Percentiles rank a stretch among this genome's conserved stretches.
phyloP scores from a whole-genome alignment of 2,888 invertebrate species.

The Dorcus hopei region DNA sequence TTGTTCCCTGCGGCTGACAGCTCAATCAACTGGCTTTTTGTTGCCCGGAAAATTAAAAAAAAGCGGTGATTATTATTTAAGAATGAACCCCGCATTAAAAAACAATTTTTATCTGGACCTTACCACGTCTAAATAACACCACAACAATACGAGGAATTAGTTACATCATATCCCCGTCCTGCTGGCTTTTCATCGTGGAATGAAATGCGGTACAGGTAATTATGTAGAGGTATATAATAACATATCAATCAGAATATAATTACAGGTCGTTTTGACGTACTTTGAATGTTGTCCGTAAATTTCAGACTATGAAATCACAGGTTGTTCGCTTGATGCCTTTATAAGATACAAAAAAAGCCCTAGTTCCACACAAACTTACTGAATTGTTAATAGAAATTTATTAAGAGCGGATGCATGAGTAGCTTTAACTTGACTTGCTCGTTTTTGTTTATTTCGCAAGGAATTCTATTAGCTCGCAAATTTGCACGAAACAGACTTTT shows the following conservation, averaged over 20 bases:
- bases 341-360: conserved; percentile 15
- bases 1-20: conserved; percentile 49
- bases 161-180: conserved; percentile 10
- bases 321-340: conserved; percentile 22
- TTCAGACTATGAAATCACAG: conserved; percentile 26
- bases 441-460: background rate
- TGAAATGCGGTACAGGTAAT: conserved; percentile 34
- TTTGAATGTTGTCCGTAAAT: conserved; percentile 26
- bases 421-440: background rate
- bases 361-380: conserved; percentile 1
- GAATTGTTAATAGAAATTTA: conserved; percentile 22
- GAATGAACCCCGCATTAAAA: conserved; percentile 46
- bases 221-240: conserved; percentile 47
- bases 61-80: conserved; percentile 42
- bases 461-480: background rate
- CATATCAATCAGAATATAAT: conserved; percentile 47
- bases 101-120: conserved; percentile 44
- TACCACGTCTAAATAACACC: conserved; percentile 31
- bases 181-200: conserved; percentile 15
- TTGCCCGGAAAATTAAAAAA: conserved; percentile 38
- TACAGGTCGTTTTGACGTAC: conserved; percentile 28
- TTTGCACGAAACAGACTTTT: no score
- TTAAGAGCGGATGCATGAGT: conserved; percentile 5
- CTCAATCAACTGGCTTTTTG: conserved; percentile 48
- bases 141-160: conserved; percentile 18